Evolutionary conservation across 1,140 invertebrate genomes (phyloP).

Genomic region (Semibalanus balanoides): DNA sequence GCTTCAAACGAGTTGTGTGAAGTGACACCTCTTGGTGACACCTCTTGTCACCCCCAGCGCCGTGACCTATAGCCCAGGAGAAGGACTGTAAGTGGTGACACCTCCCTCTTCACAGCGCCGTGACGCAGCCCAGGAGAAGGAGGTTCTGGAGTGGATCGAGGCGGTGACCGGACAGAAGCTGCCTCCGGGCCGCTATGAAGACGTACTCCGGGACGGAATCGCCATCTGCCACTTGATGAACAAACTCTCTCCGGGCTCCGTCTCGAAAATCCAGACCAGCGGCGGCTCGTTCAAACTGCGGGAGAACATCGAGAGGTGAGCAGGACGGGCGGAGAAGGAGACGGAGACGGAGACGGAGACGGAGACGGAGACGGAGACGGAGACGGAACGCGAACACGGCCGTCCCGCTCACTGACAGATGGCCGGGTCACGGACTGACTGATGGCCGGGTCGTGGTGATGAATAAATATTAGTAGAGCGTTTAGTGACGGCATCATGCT

Average conservation of each 20-base stretch:
- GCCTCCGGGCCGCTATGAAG: conserved; percentile 68
- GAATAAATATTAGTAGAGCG: too few relatives aligned
- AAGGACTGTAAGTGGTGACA: too few relatives aligned
- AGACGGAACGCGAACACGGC: neutral
- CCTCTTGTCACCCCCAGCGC: too few relatives aligned
- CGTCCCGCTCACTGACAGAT: neutral
- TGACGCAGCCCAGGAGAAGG: conserved; percentile 80
- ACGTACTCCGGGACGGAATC: conserved; percentile 80
- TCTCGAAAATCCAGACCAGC: conserved; percentile 90
- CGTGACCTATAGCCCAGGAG: too few relatives aligned
- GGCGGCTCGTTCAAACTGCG: conserved; percentile 96
- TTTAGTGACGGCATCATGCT: too few relatives aligned
- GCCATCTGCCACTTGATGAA: conserved; percentile 89
- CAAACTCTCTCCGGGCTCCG: conserved; percentile 81
- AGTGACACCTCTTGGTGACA: too few relatives aligned
- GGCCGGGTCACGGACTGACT: neutral
- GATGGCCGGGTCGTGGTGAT: too few relatives aligned
- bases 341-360: neutral
- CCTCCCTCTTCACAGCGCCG: conserved; percentile 43
- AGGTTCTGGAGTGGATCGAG: conserved; percentile 81
- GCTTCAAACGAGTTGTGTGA: too few relatives aligned
- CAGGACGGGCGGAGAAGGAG: neutral
- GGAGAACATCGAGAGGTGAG: conserved; percentile 86
- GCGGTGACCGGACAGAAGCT: conserved; percentile 72
- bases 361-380: neutral